Percentiles rank a stretch among this genome's conserved stretches.
Evolutionary conservation across 1,140 invertebrate species (phyloP).

Genomic region (Drosophila nigrodunni): DNA sequence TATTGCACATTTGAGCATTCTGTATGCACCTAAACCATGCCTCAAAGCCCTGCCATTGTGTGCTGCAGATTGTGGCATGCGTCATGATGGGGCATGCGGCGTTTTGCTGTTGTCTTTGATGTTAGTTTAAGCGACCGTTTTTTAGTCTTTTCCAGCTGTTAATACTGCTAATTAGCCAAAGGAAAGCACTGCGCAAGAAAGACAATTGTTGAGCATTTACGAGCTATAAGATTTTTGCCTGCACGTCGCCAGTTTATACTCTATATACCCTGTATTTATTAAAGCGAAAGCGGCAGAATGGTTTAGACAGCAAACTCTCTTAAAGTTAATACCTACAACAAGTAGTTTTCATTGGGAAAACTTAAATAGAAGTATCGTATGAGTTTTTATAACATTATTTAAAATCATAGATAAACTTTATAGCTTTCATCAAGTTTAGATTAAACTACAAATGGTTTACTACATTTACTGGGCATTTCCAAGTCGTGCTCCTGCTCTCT

Average conservation of each 20-base stretch:
- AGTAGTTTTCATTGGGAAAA: too few relatives aligned
- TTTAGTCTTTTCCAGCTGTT: conserved; percentile 43
- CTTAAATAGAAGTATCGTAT: too few relatives aligned
- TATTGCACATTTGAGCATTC: conserved; percentile 32
- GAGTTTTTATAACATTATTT: too few relatives aligned
- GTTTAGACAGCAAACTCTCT: too few relatives aligned
- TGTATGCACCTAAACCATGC: conserved; percentile 9
- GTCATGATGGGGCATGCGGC: conserved; percentile 12
- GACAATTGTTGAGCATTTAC: conserved; percentile 68
- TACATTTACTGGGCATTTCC: background rate
- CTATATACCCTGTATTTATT: conserved; percentile 20
- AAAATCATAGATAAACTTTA: too few relatives aligned
- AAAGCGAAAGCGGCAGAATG: too few relatives aligned
- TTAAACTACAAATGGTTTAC: background rate
- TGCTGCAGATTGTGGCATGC: conserved; percentile 10
- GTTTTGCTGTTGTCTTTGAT: conserved; percentile 46
- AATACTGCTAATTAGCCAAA: conserved; percentile 67
- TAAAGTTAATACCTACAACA: too few relatives aligned
- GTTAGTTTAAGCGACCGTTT: conserved; percentile 33
- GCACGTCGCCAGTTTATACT: conserved; percentile 18
- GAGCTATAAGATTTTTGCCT: conserved; percentile 36
- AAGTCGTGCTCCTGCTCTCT: background rate
- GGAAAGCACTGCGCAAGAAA: conserved; percentile 36
- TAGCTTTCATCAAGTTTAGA: too few relatives aligned
- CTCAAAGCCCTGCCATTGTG: conserved; percentile 34